Evolutionary conservation across 2,888 invertebrate species (phyloP), one percentile per base, ranked within the genome.

Genomic region (Acanthopleura granulata): DNA sequence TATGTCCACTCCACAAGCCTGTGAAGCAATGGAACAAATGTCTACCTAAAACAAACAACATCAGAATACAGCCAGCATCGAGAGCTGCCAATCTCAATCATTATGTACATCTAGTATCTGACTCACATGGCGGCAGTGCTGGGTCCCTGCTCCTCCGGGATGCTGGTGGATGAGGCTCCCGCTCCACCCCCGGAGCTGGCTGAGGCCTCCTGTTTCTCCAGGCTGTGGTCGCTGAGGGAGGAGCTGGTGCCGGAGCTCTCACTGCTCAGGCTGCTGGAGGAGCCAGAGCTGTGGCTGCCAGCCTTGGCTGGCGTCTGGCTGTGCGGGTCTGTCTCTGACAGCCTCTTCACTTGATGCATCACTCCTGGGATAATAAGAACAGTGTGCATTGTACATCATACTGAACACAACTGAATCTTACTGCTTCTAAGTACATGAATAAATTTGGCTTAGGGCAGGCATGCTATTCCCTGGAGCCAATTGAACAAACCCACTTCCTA

Each of bases 321-420:
- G 81, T 12, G 79, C 80, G 93, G 92, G 84, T 94, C 93, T 15
- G 94, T 94, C 91, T 95, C 94, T 62, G 89, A 89, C 79, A 95
- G 91, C 84, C 94, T 93, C 87, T 93, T 92, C 75, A 95, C 93
- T 92, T 98, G 97, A 91, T 98, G 96, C 91, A 97, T 93, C n/a
- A 98, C 98, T 72, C 93, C 92, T 88, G 40, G 3, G 40, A 9
- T 9, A 40, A 40, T 9, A 40, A 40, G 4, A 40, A 40, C 40
- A 40, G 77, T 9, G 9, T n/a, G 9, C 40, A 40, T 40, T 40
- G 40, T 40, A 6, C 40, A 40, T 40, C 3, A 6, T 6, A 40
- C 9, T 6, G 4, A 40, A 3, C 40, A 40, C 40, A 40, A 40
- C 40, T 40, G 40, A 40, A 40, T 9, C 9, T 40, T 40, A 40